These are phyloP conservation scores for Drosophila auraria DNA, from an alignment of 1,140 invertebrate species.

Conservation along the genomic window DNA sequence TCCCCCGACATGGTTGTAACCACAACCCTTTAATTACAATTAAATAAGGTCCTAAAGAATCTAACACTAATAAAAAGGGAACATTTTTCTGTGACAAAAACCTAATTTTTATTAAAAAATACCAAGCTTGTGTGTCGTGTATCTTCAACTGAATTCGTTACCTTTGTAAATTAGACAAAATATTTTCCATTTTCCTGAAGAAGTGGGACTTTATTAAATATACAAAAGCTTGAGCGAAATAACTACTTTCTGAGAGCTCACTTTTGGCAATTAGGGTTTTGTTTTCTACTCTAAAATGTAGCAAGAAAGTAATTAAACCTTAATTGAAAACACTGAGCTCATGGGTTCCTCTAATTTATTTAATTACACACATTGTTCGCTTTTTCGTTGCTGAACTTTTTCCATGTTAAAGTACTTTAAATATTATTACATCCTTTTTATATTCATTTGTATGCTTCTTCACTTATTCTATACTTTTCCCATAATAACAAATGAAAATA, in stretches of 20 bases:
- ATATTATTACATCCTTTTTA: neutral
- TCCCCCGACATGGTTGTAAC: no score
- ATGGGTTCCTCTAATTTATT: neutral
- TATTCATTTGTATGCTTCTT: no score
- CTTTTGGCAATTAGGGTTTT: neutral
- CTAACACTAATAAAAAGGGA: no score
- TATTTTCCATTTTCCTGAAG: neutral
- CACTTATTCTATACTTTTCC: no score
- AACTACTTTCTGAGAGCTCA: neutral
- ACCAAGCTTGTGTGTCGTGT: no score
- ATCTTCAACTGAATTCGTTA: no score
- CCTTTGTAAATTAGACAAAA: no score
- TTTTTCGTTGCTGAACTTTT: neutral
- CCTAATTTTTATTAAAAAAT: no score
- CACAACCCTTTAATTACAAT: no score
- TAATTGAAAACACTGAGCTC: neutral
- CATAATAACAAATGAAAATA: neutral
- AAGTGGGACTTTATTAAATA: neutral
- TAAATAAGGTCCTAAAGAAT: no score
- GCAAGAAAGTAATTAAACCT: neutral
- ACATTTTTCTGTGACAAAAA: no score
- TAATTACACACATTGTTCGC: neutral
- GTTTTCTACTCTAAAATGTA: neutral
- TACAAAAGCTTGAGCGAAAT: neutral
- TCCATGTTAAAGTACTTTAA: neutral